Evolutionary conservation across 23 tunicate species (phyloP), one percentile per base, ranked within the genome.

Genomic region (Trididemnum miniatum): DNA sequence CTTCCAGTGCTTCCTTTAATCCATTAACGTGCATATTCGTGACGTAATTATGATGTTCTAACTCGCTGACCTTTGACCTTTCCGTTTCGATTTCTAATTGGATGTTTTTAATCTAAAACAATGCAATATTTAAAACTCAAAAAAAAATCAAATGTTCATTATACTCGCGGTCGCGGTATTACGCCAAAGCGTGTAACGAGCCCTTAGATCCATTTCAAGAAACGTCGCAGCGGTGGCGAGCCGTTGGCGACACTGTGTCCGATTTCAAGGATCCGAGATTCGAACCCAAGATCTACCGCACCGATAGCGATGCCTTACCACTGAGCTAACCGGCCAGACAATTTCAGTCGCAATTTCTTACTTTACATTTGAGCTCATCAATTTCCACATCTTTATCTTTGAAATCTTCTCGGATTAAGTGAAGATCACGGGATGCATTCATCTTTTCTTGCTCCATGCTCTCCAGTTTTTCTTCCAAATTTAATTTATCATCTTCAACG

Each of bases 331-430:
- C n/a, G n/a, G n/a, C n/a, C n/a, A n/a, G n/a, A n/a, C n/a, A n/a
- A n/a, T n/a, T n/a, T n/a, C n/a, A n/a, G n/a, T 44, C 54, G 54
- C 5, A 26, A n/a, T 62, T 5, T 32, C n/a, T 78, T 44, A 87
- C 91, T 72, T 72, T 80, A 36, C 2, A 31, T 35, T 62, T 87
- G 35, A 87, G 78, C 31, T 87, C 86, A 2, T 87, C 91, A 22
- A 87, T 25, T 67, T 87, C 91, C 82, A 87, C 73, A 31, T 85
- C 89, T 82, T 86, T 91, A 51, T 91, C 90, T n/a, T 91, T 84
- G 51, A 86, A 12, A 35, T 72, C 83, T 29, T 85, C 90, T 36
- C 77, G 64, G 57, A 91, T 22, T 2, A 40, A 33, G 31, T 77
- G 83, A 31, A 86, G 36, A 20, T 57, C 79, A 32, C 90, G 35